A percentile compares a stretch with the other conserved stretches of the same genome.
Conservation (phyloP, 2,113 vertebrate genomes). For the Nesogale talazaci region DNA sequence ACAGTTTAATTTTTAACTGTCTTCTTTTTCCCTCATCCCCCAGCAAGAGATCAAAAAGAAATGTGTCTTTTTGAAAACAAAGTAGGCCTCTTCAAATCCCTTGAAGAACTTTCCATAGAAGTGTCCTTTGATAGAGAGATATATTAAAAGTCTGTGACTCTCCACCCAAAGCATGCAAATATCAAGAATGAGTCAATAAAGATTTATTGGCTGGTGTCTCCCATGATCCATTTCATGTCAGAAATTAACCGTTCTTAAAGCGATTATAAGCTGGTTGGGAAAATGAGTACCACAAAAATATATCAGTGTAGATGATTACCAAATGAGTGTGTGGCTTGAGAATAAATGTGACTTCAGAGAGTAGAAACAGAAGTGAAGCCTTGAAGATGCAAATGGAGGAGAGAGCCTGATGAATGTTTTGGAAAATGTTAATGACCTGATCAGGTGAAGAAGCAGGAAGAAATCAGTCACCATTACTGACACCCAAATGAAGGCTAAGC, state of each 20-base stretch:
- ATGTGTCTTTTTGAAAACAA: slow-evolving; percentile 17
- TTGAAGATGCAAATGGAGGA: neutral
- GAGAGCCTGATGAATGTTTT: neutral
- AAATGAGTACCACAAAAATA: neutral
- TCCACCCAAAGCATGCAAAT: slow-evolving; percentile 25
- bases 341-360: slow-evolving; percentile 7
- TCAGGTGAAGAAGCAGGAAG: neutral
- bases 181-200: neutral
- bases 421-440: neutral
- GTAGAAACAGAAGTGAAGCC: neutral
- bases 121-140: slow-evolving; percentile 16
- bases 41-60: neutral
- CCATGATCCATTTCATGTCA: neutral
- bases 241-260: neutral
- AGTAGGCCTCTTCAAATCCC: slow-evolving; percentile 3
- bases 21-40: neutral
- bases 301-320: neutral
- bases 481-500: too few relatives aligned
- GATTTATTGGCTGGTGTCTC: neutral
- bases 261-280: neutral
- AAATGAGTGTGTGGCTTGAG: neutral
- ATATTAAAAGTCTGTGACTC: slow-evolving; percentile 30
- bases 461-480: too few relatives aligned
- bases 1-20: neutral
- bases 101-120: slow-evolving; percentile 34